phyloP scores from a whole-genome alignment of 2,113 vertebrate species.

The Saiga tatarica region DNA sequence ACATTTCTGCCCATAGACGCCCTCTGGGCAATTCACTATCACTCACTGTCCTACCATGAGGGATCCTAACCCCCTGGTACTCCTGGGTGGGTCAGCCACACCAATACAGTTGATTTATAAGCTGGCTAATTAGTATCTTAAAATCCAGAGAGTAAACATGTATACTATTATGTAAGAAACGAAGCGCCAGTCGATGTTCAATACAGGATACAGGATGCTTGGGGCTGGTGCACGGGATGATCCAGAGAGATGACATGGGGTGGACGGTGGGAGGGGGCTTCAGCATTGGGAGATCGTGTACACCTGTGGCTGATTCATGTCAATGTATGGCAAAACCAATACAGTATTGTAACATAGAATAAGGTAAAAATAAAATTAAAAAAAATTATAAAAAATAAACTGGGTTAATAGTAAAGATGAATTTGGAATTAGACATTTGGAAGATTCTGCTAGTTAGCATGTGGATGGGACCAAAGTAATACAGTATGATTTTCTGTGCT shows the following conservation, averaged over 20 bases:
- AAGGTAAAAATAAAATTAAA: too few relatives aligned
- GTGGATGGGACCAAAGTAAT: not conserved
- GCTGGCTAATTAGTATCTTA: not conserved
- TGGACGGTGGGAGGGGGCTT: too few relatives aligned
- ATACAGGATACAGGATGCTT: too few relatives aligned
- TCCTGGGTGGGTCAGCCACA: not conserved
- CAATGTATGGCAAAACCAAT: too few relatives aligned
- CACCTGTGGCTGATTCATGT: too few relatives aligned
- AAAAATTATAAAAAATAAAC: not conserved
- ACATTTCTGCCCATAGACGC: not conserved
- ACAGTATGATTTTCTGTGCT: not conserved
- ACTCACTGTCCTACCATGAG: not conserved
- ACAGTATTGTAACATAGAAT: too few relatives aligned
- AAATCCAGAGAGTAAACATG: not conserved
- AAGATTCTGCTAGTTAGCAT: not conserved
- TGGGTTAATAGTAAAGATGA: not conserved
- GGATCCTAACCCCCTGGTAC: not conserved
- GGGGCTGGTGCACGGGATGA: too few relatives aligned
- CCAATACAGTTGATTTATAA: not conserved
- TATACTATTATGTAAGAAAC: too few relatives aligned
- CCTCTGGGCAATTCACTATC: not conserved
- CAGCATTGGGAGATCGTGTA: too few relatives aligned
- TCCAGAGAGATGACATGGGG: too few relatives aligned
- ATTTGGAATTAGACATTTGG: conserved; percentile 14
- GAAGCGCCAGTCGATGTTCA: too few relatives aligned